Conservation (phyloP, 2,113 vertebrate genomes). For the Rhodinocichla rosea region DNA sequence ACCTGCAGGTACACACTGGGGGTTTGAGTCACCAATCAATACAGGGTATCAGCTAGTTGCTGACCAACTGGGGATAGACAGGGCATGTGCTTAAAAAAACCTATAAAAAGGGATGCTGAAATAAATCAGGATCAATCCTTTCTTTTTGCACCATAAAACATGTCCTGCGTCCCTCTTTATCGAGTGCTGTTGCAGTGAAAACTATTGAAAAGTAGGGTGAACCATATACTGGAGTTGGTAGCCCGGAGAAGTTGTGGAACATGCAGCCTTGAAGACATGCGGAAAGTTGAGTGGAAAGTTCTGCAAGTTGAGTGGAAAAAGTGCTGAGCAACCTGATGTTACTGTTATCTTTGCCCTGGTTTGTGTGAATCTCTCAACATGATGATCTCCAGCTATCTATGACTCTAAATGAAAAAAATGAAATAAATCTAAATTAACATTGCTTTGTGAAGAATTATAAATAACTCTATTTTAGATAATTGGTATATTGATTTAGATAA, state of each 20-base stretch:
- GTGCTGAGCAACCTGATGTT: background rate
- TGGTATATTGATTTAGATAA: background rate
- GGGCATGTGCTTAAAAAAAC: too few species aligned
- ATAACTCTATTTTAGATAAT: background rate
- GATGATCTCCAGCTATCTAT: background rate
- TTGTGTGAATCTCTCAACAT: background rate
- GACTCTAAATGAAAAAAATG: background rate
- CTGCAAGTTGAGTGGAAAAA: background rate
- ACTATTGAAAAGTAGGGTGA: background rate
- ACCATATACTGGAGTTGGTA: background rate
- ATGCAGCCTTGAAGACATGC: background rate
- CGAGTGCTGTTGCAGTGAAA: too few species aligned
- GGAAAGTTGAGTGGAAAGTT: background rate
- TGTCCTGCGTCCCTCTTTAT: too few species aligned
- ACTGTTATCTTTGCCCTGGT: background rate
- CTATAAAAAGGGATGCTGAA: too few species aligned
- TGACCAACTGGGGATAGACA: too few species aligned
- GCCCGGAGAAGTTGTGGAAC: background rate
- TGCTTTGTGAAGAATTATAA: background rate
- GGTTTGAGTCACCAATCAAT: too few species aligned
- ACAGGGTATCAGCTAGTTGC: too few species aligned
- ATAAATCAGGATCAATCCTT: too few species aligned
- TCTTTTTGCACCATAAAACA: too few species aligned
- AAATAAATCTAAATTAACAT: background rate
- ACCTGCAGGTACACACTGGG: too few species aligned